These are phyloP conservation scores for Pseudopodoces humilis DNA, from an alignment of 2,113 vertebrate genomes.

Conservation along the genomic window DNA sequence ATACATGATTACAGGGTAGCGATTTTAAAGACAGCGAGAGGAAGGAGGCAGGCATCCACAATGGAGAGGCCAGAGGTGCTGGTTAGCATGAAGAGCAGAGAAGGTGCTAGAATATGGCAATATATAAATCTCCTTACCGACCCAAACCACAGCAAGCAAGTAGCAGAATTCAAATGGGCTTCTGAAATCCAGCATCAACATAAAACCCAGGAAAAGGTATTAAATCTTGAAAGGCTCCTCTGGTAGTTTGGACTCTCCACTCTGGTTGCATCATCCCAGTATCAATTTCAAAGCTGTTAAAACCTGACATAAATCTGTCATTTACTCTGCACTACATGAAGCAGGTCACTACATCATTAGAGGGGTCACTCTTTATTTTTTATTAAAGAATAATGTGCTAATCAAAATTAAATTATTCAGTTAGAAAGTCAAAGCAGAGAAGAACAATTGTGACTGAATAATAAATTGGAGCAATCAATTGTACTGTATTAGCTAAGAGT, in stretches of 20 bases:
- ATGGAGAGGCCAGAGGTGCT: background rate
- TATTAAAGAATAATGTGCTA: background rate
- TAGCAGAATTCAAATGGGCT: background rate
- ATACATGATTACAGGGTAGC: background rate
- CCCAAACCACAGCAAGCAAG: background rate
- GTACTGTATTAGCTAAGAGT: background rate
- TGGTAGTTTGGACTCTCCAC: background rate
- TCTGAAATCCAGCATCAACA: background rate
- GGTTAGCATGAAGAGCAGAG: background rate
- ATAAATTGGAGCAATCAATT: background rate
- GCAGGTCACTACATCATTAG: background rate
- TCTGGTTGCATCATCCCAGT: background rate
- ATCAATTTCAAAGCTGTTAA: conserved; percentile 18
- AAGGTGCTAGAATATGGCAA: background rate
- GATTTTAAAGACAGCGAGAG: background rate
- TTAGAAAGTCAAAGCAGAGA: background rate
- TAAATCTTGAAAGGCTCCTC: background rate
- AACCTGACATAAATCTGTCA: background rate
- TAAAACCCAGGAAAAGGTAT: background rate
- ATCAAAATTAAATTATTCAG: background rate
- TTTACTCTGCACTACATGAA: background rate
- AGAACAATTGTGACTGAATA: background rate
- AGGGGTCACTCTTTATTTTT: background rate
- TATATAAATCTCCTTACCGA: background rate
- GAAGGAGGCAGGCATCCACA: background rate